These are phyloP conservation scores for Crenuchus spilurus DNA, from an alignment of 2,797 vertebrate genomes.

Conservation along the genomic window DNA sequence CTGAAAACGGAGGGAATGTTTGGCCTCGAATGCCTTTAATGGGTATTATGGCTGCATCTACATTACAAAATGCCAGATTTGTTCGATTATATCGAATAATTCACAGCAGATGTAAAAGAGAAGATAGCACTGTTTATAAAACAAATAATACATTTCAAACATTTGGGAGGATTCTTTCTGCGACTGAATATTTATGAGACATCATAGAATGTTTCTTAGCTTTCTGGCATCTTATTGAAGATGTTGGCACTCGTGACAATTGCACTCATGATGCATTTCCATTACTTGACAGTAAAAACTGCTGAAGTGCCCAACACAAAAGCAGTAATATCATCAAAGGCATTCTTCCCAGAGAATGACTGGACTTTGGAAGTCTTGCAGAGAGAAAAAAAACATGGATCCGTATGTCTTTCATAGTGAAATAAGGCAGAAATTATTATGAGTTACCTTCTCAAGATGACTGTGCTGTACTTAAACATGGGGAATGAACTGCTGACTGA, in stretches of 20 bases:
- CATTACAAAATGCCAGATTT: not conserved
- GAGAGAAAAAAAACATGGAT: not conserved
- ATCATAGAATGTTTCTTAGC: not conserved
- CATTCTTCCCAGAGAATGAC: slow-evolving; percentile 16
- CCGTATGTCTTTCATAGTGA: slow-evolving; percentile 15
- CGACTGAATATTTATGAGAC: not conserved
- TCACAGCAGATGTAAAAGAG: not conserved
- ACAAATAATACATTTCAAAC: not conserved
- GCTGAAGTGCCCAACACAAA: slow-evolving; percentile 20
- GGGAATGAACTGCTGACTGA: not conserved
- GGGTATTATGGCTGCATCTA: not conserved
- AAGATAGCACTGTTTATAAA: not conserved
- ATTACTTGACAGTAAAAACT: slow-evolving; percentile 19
- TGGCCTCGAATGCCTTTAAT: not conserved
- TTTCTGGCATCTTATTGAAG: not conserved
- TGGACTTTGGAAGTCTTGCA: slow-evolving; percentile 2
- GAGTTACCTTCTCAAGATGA: slow-evolving; percentile 8
- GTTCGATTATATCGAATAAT: not conserved
- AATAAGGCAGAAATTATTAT: slow-evolving; percentile 27
- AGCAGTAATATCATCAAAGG: slow-evolving; percentile 29
- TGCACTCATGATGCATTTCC: slow-evolving; percentile 12
- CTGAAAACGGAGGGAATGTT: too few species aligned
- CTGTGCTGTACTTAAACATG: slow-evolving; percentile 2
- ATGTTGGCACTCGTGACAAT: slow-evolving; percentile 14
- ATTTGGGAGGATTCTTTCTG: not conserved